phyloP scores from a whole-genome alignment of 2,113 vertebrate species.

The Thamnophis sirtalis region DNA sequence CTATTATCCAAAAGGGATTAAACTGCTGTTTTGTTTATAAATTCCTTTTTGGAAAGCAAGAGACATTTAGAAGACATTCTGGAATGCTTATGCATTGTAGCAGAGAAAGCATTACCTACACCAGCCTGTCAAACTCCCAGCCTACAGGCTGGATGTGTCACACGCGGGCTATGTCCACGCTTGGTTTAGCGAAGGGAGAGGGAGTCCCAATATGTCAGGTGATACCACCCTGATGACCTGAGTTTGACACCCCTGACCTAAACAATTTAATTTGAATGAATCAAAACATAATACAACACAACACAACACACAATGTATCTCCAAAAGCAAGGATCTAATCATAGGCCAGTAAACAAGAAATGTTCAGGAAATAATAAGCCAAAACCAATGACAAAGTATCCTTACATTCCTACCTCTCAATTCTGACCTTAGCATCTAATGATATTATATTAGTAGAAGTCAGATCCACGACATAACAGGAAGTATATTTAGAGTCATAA shows the following conservation, averaged over 20 bases:
- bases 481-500: neutral
- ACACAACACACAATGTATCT: neutral
- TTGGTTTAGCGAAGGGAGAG: no score
- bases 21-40: neutral
- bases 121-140: no score
- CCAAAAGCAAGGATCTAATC: neutral
- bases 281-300: neutral
- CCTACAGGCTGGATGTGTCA: no score
- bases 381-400: neutral
- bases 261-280: neutral
- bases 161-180: no score
- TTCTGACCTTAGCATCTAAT: neutral
- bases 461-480: neutral
- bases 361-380: neutral
- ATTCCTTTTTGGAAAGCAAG: neutral
- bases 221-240: no score
- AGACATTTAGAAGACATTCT: neutral
- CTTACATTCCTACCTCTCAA: neutral
- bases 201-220: no score
- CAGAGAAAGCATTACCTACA: neutral
- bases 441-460: neutral
- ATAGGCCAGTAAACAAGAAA: neutral
- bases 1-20: neutral
- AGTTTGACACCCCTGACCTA: neutral
- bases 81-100: neutral